A percentile compares a stretch with the other conserved stretches of the same genome.
Conservation (phyloP, 2,888 invertebrate genomes). For the Rhagonycha lutea region DNA sequence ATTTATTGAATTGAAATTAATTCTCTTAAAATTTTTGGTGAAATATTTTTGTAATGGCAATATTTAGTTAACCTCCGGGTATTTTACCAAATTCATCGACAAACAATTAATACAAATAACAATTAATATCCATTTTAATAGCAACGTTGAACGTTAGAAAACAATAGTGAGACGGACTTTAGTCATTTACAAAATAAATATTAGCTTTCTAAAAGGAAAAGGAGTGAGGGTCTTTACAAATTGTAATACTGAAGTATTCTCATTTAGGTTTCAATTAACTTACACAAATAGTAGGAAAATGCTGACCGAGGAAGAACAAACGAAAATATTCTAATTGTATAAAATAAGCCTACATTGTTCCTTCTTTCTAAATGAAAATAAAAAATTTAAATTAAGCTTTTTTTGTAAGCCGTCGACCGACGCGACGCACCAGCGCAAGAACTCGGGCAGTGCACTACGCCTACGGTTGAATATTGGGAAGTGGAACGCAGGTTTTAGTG, state of each 20-base stretch:
- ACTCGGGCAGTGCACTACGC: no score
- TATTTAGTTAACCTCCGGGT: neutral
- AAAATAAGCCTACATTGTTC: slow-evolving; percentile 9
- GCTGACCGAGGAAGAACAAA: slow-evolving; percentile 22
- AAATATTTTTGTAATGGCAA: neutral
- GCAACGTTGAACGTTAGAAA: slow-evolving; percentile 13
- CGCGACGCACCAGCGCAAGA: neutral
- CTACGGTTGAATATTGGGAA: neutral
- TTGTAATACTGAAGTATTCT: slow-evolving; percentile 32
- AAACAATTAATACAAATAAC: slow-evolving; percentile 16
- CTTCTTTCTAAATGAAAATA: neutral
- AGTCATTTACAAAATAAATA: slow-evolving; percentile 38
- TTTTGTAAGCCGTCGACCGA: neutral
- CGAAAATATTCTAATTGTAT: slow-evolving; percentile 21
- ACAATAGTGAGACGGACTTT: slow-evolving; percentile 29
- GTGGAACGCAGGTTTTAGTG: neutral
- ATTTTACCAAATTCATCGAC: neutral
- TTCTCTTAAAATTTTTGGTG: neutral
- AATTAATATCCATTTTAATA: slow-evolving; percentile 10
- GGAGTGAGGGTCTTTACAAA: slow-evolving; percentile 27
- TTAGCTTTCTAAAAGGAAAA: slow-evolving; percentile 34
- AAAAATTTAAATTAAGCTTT: neutral
- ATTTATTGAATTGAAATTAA: neutral
- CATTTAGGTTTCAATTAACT: slow-evolving; percentile 39
- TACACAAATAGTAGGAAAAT: slow-evolving; percentile 34